Evolutionary conservation across 2,888 invertebrate species (phyloP), one percentile per base, ranked within the genome.

Genomic region (Latrodectus hesperus): DNA sequence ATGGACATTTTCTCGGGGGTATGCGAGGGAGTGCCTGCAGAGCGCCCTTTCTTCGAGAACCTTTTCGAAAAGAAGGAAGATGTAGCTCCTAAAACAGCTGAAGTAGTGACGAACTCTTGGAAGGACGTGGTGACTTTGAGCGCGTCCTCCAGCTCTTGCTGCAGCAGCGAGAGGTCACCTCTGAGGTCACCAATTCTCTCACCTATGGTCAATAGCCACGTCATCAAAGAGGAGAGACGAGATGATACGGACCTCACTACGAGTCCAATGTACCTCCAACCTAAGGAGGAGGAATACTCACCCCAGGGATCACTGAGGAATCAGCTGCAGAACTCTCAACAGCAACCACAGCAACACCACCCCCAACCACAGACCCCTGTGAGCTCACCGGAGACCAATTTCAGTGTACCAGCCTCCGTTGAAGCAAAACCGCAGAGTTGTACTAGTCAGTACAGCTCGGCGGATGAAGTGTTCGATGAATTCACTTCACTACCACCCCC

Each of bases 41-140:
- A 89, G 26, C 72, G 94, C 94, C 12, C 94, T 93, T 16, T 90
- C 72, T 90, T 90, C 82, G 90, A 90, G 72, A 90, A 90, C 72
- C 81, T 90, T 16, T 90, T 90, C 84, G 90, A 90, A 68, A 90
- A 90, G 86, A 89, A 90, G 70, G 90, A 90, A n/a, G 89, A 84
- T 51, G 84, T 84, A 12, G 82, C 86, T 6, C 77, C 84, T 9
- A 81, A 84, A 38, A 84, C 88, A 17, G 85, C 90, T 5, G 90
- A 89, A 16, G 84, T 89, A 53, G 90, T 90, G 68, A 88, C 90
- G 49, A 90, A 89, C 80, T 90, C 90, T 12, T 89, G 90, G 90
- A 89, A 90, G 74, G 90, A 90, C 74, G 90, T 90, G 17, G 90
- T 90, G 55, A 90, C 90, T 1, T 83, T 90, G 67, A 89, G 90